Evolutionary conservation across 1,140 invertebrate species (phyloP).

Genomic region (Drosophila triauraria): DNA sequence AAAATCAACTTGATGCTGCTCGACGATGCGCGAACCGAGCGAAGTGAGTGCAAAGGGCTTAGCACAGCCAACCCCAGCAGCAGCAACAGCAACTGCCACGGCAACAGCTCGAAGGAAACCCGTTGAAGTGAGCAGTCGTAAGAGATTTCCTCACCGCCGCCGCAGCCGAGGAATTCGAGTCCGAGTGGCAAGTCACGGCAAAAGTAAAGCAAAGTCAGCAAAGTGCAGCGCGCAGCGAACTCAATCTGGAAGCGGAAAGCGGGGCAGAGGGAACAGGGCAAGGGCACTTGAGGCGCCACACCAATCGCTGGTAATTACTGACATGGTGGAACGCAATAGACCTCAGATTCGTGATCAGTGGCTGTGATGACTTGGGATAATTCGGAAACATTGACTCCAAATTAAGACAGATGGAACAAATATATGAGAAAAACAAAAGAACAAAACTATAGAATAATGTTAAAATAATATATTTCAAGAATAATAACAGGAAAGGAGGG

Average conservation of each 20-base stretch:
- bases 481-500: too few relatives aligned
- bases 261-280: neutral
- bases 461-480: too few relatives aligned
- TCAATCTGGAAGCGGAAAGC: slow-evolving; percentile 6
- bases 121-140: slow-evolving; percentile 58
- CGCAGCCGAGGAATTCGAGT: slow-evolving; percentile 10
- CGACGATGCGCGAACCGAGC: slow-evolving; percentile 50
- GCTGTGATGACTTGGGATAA: too few relatives aligned
- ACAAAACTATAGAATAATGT: too few relatives aligned
- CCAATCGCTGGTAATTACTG: neutral
- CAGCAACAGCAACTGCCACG: neutral
- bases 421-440: too few relatives aligned
- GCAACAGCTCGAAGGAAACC: slow-evolving; percentile 26
- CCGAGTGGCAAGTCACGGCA: slow-evolving; percentile 17
- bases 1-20: slow-evolving; percentile 45
- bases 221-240: slow-evolving; percentile 48
- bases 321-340: neutral
- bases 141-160: slow-evolving; percentile 27
- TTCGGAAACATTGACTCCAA: too few relatives aligned
- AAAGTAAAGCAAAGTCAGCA: slow-evolving; percentile 44
- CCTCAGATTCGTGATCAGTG: neutral
- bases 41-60: slow-evolving; percentile 41
- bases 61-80: slow-evolving; percentile 19
- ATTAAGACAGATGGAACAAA: too few relatives aligned
- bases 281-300: neutral